phyloP scores from a whole-genome alignment of 2,888 invertebrate genomes.

The Meliscaeva auricollis region DNA sequence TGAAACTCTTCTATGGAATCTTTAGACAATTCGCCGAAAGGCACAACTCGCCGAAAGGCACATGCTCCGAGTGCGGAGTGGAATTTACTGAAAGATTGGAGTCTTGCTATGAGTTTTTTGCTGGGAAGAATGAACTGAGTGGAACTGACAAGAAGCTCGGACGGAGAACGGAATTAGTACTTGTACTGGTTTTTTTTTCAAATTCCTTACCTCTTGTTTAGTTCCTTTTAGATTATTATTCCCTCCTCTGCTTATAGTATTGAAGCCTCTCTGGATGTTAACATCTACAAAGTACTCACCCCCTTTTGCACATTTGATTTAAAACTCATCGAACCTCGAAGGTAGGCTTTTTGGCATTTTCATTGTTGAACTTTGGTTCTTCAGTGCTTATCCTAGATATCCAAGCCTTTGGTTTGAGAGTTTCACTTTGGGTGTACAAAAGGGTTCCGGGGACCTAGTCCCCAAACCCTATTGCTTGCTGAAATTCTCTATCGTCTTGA shows the following conservation, averaged over 20 bases:
- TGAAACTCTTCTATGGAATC: slow-evolving; percentile 15
- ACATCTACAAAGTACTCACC: slow-evolving; percentile 65
- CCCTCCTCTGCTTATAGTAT: slow-evolving; percentile 1
- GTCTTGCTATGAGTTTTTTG: slow-evolving; percentile 15
- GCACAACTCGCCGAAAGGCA: slow-evolving; percentile 54
- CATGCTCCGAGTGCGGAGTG: slow-evolving; percentile 37
- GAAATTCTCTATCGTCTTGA: slow-evolving; percentile 64
- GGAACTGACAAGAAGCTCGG: slow-evolving; percentile 10
- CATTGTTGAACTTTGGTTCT: slow-evolving; percentile 20
- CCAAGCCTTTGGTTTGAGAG: slow-evolving; percentile 24
- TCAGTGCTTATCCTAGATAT: slow-evolving; percentile 17
- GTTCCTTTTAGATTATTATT: slow-evolving; percentile 25
- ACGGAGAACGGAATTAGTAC: slow-evolving; percentile 19
- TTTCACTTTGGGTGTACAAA: slow-evolving; percentile 61
- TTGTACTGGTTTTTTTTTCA: slow-evolving; percentile 33
- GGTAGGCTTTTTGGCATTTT: slow-evolving; percentile 40
- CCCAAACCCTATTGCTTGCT: slow-evolving; percentile 28
- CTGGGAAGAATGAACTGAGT: slow-evolving; percentile 1
- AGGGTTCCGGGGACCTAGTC: slow-evolving; percentile 45
- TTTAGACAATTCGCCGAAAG: slow-evolving; percentile 54
- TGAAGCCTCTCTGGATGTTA: slow-evolving; percentile 17
- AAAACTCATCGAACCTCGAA: slow-evolving; percentile 4
- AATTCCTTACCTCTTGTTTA: neutral
- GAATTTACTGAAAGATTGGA: slow-evolving; percentile 36
- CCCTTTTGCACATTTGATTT: slow-evolving; percentile 64